Evolutionary conservation across 1,140 invertebrate species (phyloP).

Genomic region (Drosophila navojoa): DNA sequence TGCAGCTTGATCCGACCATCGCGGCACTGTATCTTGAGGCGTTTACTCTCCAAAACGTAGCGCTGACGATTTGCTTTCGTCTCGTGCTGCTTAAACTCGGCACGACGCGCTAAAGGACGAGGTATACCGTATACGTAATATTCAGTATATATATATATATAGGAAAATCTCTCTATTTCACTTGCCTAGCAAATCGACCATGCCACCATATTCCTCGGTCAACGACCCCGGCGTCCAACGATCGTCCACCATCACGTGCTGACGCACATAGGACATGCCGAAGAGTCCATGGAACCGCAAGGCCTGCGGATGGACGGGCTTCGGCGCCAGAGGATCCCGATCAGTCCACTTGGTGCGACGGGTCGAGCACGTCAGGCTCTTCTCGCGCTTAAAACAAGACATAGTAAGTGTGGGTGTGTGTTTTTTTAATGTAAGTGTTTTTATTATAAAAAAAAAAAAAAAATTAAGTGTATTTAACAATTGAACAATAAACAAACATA

Average conservation of each 20-base stretch:
- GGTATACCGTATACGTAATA: not conserved
- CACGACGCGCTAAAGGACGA: constrained; percentile 52
- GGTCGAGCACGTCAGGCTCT: constrained; percentile 21
- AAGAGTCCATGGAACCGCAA: constrained; percentile 73
- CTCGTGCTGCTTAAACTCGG: constrained; percentile 67
- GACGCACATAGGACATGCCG: constrained; percentile 63
- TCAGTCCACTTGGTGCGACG: constrained; percentile 43
- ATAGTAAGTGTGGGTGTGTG: constrained; percentile 23
- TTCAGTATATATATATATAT: not conserved
- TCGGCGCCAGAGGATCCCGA: constrained; percentile 59
- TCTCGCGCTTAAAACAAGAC: constrained; percentile 60
- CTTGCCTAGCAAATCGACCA: constrained; percentile 74
- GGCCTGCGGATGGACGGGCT: constrained; percentile 72
- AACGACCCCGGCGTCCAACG: constrained; percentile 70
- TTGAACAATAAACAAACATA: not conserved
- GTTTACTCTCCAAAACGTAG: constrained; percentile 55
- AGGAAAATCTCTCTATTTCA: not conserved
- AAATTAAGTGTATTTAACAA: not conserved
- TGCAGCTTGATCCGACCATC: constrained; percentile 75
- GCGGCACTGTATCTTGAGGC: constrained; percentile 68
- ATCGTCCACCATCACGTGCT: constrained; percentile 74
- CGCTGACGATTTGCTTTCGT: constrained; percentile 63
- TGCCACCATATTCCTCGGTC: constrained; percentile 72
- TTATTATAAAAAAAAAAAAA: not conserved
- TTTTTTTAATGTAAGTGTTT: no score